Base-by-base conservation (phyloP, 1,140 invertebrate genomes). In the Philopotamus ludificatus region DNA sequence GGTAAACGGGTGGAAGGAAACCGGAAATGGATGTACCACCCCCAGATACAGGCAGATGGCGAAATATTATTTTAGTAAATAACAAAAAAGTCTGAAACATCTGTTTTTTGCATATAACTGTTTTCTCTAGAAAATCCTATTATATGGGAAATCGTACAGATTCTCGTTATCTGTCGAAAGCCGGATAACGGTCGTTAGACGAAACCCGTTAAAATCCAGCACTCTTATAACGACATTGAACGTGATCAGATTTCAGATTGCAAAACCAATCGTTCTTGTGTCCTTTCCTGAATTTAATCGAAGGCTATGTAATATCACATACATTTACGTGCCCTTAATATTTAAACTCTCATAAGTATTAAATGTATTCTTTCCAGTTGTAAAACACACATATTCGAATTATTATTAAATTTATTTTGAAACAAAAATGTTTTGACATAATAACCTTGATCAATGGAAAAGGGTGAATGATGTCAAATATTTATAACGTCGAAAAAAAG, bases 131-230 rank as follows among this genome's bases (percentile, higher is more conserved):
- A 4, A 12, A 34, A 34, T 34, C 28, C 28, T 34, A 34, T 34
- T 34, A 34, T 12, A 34, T 39, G 7, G 44, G 18, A 16, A 47
- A 12, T 47, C 44, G 44, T 12, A 20, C 18, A 47, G 44, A 47
- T 47, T 47, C 10, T 20, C 44, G 18, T 47, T 47, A 47, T 47
- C 44, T 47, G 44, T 47, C 44, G 44, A 47, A 47, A 47, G 44
- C 44, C 44, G 18, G 44, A 47, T 47, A 47, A 47, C 44, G 44
- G 44, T 20, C 44, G 18, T 47, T 47, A 20, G 44, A 47, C 18
- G 44, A 16, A 47, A 47, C 44, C 28, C 44, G 18, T 47, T 47
- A 47, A 47, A 47, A 47, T 47, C 44, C 44, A 47, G 44, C 18
- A 16, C 18, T 16, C 10, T 47, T 47, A 47, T 47, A 47, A 47